Evolutionary conservation across 2,888 invertebrate species (phyloP).

Genomic region (Philopedon plagiatum): DNA sequence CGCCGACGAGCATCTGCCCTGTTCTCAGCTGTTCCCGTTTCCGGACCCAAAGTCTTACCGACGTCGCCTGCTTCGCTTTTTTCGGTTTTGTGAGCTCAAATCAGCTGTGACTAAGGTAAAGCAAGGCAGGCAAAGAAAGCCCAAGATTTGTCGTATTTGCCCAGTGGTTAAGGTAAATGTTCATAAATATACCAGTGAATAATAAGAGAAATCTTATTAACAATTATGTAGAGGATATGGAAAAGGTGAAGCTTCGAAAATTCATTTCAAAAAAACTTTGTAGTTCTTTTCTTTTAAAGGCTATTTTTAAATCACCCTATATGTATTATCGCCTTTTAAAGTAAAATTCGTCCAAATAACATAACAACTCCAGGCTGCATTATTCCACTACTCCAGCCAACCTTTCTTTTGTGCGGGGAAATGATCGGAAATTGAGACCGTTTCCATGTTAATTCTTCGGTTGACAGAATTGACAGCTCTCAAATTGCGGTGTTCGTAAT

Average conservation of each 20-base stretch:
- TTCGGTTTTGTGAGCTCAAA: constrained; percentile 5
- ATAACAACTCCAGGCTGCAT: background rate
- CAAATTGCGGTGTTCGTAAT: constrained; percentile 5
- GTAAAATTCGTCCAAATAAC: background rate
- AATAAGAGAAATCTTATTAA: too few relatives aligned
- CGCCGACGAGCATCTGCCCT: constrained; percentile 55
- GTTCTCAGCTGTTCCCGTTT: constrained; percentile 60
- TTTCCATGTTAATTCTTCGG: background rate
- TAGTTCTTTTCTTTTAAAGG: too few relatives aligned
- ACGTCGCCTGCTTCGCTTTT: constrained; percentile 20
- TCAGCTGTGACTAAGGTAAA: constrained; percentile 26
- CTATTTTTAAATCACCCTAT: too few relatives aligned
- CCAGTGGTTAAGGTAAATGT: too few relatives aligned
- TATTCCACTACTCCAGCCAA: constrained; percentile 1
- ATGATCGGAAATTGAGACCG: constrained; percentile 28
- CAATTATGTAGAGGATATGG: too few relatives aligned
- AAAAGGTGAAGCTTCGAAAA: too few relatives aligned
- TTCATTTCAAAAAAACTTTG: too few relatives aligned
- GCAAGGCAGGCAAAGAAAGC: too few relatives aligned
- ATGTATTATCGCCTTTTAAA: background rate
- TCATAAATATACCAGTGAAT: too few relatives aligned
- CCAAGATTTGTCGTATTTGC: too few relatives aligned
- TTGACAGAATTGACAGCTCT: constrained; percentile 2
- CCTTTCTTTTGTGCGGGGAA: background rate
- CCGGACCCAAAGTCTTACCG: constrained; percentile 53